These are phyloP conservation scores for Lasioglossum pauxillum DNA, from an alignment of 2,888 invertebrate genomes.

Conservation along the genomic window DNA sequence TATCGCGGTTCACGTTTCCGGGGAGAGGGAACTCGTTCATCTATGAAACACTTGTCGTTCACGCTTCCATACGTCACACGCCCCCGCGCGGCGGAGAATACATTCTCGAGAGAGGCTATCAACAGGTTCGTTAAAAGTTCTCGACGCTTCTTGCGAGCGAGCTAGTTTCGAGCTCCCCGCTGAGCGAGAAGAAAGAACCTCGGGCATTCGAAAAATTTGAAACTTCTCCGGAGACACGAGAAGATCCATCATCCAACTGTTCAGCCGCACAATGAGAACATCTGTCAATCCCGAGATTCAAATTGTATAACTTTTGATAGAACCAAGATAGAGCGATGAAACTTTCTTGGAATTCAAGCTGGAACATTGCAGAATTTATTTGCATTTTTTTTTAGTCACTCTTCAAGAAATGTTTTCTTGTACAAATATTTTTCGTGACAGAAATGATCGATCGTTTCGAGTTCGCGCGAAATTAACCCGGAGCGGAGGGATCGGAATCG, in stretches of 20 bases:
- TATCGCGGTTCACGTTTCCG: neutral
- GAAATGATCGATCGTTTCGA: neutral
- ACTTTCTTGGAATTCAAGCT: neutral
- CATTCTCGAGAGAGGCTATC: slow-evolving; percentile 32
- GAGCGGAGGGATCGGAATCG: slow-evolving; percentile 16
- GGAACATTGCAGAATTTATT: neutral
- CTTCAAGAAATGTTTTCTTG: neutral
- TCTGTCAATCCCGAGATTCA: neutral
- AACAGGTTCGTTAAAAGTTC: slow-evolving; percentile 51
- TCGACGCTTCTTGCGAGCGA: slow-evolving; percentile 21
- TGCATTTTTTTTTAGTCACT: no score
- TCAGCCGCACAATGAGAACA: neutral
- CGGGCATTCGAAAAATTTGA: neutral
- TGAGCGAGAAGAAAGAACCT: neutral
- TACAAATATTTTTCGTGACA: no score
- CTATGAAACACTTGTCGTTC: slow-evolving; percentile 11
- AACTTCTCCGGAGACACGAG: neutral
- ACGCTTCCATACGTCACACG: neutral
- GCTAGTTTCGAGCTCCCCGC: neutral
- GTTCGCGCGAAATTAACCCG: slow-evolving; percentile 24
- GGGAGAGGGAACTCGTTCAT: slow-evolving; percentile 1
- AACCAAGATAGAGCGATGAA: neutral
- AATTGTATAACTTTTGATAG: neutral
- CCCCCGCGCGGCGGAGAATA: slow-evolving; percentile 3
- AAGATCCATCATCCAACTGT: neutral